Base-by-base conservation (phyloP, 1,140 invertebrate genomes). In the Drosophila parvula region DNA sequence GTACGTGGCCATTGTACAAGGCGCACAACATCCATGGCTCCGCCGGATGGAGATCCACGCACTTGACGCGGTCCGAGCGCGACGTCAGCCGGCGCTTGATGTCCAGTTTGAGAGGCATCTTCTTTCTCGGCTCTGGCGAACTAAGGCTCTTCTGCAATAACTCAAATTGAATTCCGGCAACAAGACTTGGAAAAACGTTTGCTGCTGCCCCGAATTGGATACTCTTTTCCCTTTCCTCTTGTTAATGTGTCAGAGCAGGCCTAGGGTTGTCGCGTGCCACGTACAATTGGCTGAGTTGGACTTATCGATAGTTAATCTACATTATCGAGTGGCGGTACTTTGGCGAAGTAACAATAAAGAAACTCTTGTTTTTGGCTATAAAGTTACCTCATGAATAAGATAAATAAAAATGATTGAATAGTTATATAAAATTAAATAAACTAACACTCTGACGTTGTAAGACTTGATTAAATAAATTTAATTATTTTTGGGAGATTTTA, bases 11-110 rank as follows among this genome's bases (percentile, higher is more conserved):
- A 93, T 98, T 99, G 94, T 99, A 99, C 5, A 99, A 94, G 28
- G 98, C 98, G 73, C 97, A 98, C 32, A 99, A 94, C 95, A 99
- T 98, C 99, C 99, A 99, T 84, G 98, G 98, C 91, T 99, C 99
- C 16, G 96, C 95, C 10, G 98, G 98, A 93, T 99, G 99, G 62
- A 99, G 94, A 93, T 99, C 99, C 0, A 99, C 97, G 91, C 96
- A 98, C 94, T 99, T 99, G 8, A 99, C 98, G 75, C 99, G 95
- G 92, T 99, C 99, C 1, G 98, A 99, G 63, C 99, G 95, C 40
- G 98, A 98, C 36, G 98, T 98, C 83, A 99, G 92, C 92, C 98
- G 99, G 81, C 98, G 95, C 93, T 99, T 99, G 89, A 99, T 99
- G 93, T 99, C 99, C 91, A 99, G 94, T 92, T 98, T 95, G 50